phyloP scores from a whole-genome alignment of 2,113 vertebrate species.

The Rattus rattus region DNA sequence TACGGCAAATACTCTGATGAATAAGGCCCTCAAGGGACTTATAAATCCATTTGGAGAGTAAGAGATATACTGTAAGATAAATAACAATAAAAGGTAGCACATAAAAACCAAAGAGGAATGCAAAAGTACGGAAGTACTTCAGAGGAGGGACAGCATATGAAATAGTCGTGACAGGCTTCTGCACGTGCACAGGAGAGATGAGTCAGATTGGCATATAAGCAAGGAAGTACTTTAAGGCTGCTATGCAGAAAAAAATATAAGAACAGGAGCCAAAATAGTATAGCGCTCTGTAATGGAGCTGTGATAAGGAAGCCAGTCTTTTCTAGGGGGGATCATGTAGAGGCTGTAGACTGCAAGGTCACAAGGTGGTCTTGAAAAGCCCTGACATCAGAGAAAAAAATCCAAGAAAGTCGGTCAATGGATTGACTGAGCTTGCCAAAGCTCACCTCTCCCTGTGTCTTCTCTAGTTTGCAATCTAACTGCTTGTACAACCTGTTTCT shows the following conservation, averaged over 20 bases:
- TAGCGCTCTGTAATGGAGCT: not conserved
- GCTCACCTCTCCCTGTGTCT: not conserved
- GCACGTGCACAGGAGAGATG: slow-evolving; percentile 6
- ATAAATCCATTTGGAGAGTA: slow-evolving; percentile 67
- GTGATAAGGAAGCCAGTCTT: not conserved
- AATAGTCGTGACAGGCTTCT: not conserved
- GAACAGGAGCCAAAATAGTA: not conserved
- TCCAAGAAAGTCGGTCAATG: not conserved
- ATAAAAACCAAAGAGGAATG: slow-evolving; percentile 57
- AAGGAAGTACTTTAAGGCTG: not conserved
- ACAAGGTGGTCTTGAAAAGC: not conserved
- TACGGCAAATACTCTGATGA: slow-evolving; percentile 62
- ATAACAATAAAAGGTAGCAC: slow-evolving; percentile 59
- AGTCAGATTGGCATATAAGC: not conserved
- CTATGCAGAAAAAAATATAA: not conserved
- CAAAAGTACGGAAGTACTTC: slow-evolving; percentile 51
- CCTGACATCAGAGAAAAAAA: not conserved
- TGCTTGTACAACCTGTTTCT: not conserved
- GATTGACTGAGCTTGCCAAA: not conserved
- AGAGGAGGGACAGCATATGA: slow-evolving; percentile 28
- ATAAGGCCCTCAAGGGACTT: slow-evolving; percentile 46
- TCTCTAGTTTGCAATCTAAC: not conserved
- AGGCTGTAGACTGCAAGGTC: not conserved
- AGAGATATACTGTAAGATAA: slow-evolving; percentile 49
- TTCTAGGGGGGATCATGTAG: not conserved